These are phyloP conservation scores for Rhinoraja longicauda DNA, from an alignment of 2,797 vertebrate genomes.

Conservation along the genomic window DNA sequence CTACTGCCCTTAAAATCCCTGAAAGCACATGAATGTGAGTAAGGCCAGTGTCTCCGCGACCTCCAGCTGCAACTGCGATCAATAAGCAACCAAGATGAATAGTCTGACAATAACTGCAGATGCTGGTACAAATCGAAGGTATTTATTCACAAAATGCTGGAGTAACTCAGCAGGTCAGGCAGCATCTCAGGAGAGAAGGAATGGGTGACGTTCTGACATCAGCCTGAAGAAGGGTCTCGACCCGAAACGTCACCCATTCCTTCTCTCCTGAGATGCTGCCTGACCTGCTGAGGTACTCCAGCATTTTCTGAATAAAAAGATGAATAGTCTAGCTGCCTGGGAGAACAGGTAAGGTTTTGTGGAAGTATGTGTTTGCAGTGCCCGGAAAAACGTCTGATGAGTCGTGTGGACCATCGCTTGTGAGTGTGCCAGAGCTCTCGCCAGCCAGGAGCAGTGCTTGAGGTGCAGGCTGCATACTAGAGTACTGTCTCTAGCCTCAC, in stretches of 20 bases:
- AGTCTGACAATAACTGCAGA: no score
- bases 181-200: no score
- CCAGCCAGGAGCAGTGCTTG: not conserved
- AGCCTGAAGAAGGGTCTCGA: no score
- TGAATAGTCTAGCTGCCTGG: not conserved
- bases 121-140: no score
- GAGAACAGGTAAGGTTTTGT: slow-evolving; percentile 12
- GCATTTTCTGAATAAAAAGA: no score
- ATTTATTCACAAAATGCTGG: no score
- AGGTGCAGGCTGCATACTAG: not conserved
- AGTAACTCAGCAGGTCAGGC: no score
- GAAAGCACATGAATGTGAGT: not conserved
- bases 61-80: not conserved
- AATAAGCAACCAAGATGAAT: not conserved
- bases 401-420: not conserved
- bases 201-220: no score
- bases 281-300: no score
- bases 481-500: not conserved
- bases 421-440: slow-evolving; percentile 11
- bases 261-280: no score
- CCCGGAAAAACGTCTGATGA: not conserved
- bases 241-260: no score
- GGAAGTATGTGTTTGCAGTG: not conserved
- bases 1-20: not conserved
- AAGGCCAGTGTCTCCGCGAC: slow-evolving; percentile 3